Evolutionary conservation across 2,888 invertebrate species (phyloP).

Genomic region (Xestia xanthographa): DNA sequence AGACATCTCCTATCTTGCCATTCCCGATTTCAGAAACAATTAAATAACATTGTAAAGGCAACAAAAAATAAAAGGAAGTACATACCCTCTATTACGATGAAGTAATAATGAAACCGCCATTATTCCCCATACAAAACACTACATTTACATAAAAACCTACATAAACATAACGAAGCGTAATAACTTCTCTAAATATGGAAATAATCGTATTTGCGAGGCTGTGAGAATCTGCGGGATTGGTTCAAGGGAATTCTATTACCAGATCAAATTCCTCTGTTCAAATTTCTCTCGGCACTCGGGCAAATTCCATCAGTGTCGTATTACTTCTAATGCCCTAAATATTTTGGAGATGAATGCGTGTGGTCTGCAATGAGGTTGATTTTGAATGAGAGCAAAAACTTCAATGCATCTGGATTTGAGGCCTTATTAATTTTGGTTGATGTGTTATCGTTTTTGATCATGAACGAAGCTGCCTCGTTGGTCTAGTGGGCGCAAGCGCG

Average conservation of each 20-base stretch:
- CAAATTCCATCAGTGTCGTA: constrained; percentile 19
- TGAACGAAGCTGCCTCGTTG: background rate
- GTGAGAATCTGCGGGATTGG: constrained; percentile 40
- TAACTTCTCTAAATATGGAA: constrained; percentile 49
- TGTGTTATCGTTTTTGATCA: background rate
- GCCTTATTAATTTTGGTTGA: background rate
- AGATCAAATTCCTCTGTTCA: constrained; percentile 40
- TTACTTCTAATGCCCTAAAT: constrained; percentile 24
- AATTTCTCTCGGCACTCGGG: constrained; percentile 6
- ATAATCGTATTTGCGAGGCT: constrained; percentile 43
- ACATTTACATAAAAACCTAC: constrained; percentile 41
- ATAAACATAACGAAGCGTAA: constrained; percentile 30
- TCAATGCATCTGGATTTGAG: background rate
- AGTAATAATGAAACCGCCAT: constrained; percentile 10
- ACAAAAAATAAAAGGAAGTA: background rate
- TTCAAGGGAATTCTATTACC: constrained; percentile 45
- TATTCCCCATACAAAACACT: constrained; percentile 7
- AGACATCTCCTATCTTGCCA: too few relatives aligned
- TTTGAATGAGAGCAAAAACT: background rate
- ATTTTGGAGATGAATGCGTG: constrained; percentile 7
- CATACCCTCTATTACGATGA: background rate
- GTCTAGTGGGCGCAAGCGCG: background rate
- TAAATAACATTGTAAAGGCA: background rate
- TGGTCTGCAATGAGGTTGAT: background rate
- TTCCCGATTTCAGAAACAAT: background rate